Evolutionary conservation across 2,797 vertebrate genomes (phyloP).

Genomic region (Fistularia commersonii): DNA sequence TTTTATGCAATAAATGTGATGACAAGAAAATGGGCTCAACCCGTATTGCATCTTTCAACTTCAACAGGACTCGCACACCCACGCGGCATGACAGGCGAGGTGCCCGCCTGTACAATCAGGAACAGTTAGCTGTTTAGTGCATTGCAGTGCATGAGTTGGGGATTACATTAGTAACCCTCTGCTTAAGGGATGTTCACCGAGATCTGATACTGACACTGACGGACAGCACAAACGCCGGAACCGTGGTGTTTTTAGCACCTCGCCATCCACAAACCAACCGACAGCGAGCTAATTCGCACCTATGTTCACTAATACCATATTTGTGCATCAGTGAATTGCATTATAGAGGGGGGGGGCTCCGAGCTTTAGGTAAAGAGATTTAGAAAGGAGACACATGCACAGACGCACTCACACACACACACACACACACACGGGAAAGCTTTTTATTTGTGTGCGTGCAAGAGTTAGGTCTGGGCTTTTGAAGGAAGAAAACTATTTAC

Average conservation of each 20-base stretch:
- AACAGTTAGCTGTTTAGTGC: no score
- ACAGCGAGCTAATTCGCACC: slow-evolving; percentile 43
- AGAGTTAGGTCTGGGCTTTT: slow-evolving; percentile 52
- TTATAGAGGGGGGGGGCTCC: slow-evolving; percentile 36
- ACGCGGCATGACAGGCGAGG: no score
- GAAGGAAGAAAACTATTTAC: slow-evolving; percentile 75
- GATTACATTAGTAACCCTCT: no score
- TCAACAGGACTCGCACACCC: no score
- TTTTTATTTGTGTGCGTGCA: slow-evolving; percentile 36
- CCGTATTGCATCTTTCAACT: no score
- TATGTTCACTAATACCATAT: slow-evolving; percentile 44
- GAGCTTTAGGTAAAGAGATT: slow-evolving; percentile 35
- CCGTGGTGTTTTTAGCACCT: slow-evolving; percentile 21
- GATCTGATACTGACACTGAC: no score
- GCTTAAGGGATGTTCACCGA: no score
- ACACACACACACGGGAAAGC: slow-evolving; percentile 9
- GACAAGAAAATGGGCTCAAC: not conserved
- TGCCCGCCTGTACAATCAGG: no score
- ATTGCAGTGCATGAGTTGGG: no score
- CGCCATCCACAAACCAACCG: slow-evolving; percentile 53
- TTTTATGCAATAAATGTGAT: not conserved
- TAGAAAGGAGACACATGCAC: slow-evolving; percentile 11
- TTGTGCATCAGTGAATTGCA: slow-evolving; percentile 43
- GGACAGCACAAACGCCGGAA: not conserved
- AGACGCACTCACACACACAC: no score